phyloP scores from a whole-genome alignment of 2,113 vertebrate genomes.

The Catagonus wagneri region DNA sequence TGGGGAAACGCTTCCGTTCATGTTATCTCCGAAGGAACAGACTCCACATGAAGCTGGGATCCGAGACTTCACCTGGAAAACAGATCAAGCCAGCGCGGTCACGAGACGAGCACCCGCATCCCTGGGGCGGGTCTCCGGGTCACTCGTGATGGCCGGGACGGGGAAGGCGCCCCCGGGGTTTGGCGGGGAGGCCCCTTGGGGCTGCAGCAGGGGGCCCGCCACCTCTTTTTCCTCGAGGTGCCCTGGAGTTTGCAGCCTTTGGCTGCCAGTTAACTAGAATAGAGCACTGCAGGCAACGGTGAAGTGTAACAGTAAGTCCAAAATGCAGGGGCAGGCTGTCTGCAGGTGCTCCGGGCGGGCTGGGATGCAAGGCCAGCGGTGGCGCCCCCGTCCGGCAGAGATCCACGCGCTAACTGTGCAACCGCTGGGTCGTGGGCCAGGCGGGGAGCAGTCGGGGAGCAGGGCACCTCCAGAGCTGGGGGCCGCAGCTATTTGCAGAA shows the following conservation, averaged over 20 bases:
- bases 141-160: not conserved
- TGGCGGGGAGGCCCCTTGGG: rapidly evolving
- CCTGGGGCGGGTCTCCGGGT: not conserved
- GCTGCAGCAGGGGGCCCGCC: no score
- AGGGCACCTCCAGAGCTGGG: no score
- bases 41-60: not conserved
- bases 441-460: not conserved
- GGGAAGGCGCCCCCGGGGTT: not conserved
- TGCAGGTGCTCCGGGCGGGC: rapidly evolving
- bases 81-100: rapidly evolving
- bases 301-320: rapidly evolving
- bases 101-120: rapidly evolving
- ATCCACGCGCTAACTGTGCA: rapidly evolving
- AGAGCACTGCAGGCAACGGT: not conserved
- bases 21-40: not conserved
- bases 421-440: rapidly evolving
- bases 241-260: not conserved
- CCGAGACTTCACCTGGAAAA: not conserved
- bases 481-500: rapidly evolving
- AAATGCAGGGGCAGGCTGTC: rapidly evolving
- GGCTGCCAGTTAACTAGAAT: not conserved
- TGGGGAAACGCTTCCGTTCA: rapidly evolving
- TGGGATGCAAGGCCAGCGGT: rapidly evolving
- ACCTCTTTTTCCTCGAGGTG: not conserved
- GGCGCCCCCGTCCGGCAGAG: rapidly evolving